Base-by-base conservation (phyloP, 2,113 vertebrate species). In the Crotalus horridus region DNA sequence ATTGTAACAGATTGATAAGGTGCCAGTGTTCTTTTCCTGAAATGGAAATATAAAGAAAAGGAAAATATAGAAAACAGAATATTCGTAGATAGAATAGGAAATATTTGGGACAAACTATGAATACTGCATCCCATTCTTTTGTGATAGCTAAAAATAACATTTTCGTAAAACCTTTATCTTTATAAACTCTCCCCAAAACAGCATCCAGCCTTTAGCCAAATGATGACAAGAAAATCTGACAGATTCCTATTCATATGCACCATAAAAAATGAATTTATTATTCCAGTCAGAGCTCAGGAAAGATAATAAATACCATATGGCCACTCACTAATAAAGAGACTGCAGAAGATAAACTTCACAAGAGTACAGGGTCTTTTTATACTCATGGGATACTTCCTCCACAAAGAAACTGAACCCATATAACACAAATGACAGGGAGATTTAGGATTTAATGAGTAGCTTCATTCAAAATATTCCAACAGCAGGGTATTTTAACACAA, bases 201-300 rank as follows among this genome's bases (percentile, higher is more conserved):
- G 0, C 0, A 86, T 93, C 59, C 48, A 94, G 43, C 51, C 95
- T 21, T 94, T 0, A 23, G 21, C 91, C 74, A 93, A 96, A 39
- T 11, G 21, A 91, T 24, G 5, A 56, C 51, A 90, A 39, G 46
- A 90, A 92, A 94, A 93, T 91, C n/a, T 0, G 0, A 88, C 92
- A 86, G 20, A 94, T 89, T 92, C 24, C 96, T 96, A 94, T 93
- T 21, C 87, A 81, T 94, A 29, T 21, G 58, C 95, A 91, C 6
- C 91, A 88, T 39, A 21, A 89, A 90, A 54, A 54, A 94, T 88
- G 33, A 51, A 93, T 95, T 92, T 93, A 91, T 93, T 95, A 12
- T n/a, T 94, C 7, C 26, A 74, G 24, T 17, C 51, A 89, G 46
- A 91, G 10, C 88, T 85, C 95, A 94, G 4, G 90, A 94, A 48